Evolutionary conservation across 2,797 vertebrate genomes (phyloP).

Genomic region (Pseudochromis fuscus): DNA sequence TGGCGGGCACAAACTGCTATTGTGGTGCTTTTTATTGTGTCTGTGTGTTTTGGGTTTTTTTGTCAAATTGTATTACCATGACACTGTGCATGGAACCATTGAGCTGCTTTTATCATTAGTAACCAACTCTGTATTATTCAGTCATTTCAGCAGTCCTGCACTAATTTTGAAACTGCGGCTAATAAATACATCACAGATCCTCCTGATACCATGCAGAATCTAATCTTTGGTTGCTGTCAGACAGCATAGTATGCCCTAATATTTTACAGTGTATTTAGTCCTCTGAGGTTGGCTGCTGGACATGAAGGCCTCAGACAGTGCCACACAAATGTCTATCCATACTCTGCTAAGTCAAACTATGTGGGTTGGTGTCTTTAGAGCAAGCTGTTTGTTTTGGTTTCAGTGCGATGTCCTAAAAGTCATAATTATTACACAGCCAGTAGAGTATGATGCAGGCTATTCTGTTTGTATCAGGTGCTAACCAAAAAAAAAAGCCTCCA

Average conservation of each 20-base stretch:
- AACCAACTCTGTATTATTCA: neutral
- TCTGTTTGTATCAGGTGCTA: slow-evolving; percentile 2
- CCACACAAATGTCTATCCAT: neutral
- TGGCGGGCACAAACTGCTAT: slow-evolving; percentile 67
- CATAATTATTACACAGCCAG: neutral
- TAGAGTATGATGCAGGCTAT: neutral
- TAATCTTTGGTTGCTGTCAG: neutral
- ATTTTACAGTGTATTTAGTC: neutral
- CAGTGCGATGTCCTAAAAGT: neutral
- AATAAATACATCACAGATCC: slow-evolving; percentile 7
- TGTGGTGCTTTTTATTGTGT: slow-evolving; percentile 53
- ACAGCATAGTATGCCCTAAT: neutral
- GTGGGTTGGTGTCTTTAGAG: neutral
- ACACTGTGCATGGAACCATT: neutral
- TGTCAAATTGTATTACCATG: slow-evolving; percentile 22
- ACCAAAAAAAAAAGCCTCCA: neutral
- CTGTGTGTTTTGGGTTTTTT: slow-evolving; percentile 9
- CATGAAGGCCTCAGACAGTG: slow-evolving; percentile 1
- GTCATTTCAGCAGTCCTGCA: slow-evolving; percentile 1
- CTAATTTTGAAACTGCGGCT: neutral
- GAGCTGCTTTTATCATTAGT: slow-evolving; percentile 8
- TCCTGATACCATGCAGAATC: neutral
- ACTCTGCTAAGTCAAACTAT: neutral
- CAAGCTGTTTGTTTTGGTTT: slow-evolving; percentile 12
- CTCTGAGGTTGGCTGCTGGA: slow-evolving; percentile 7